phyloP scores from a whole-genome alignment of 2,113 vertebrate species.

The Thalassarche chlororhynchos region DNA sequence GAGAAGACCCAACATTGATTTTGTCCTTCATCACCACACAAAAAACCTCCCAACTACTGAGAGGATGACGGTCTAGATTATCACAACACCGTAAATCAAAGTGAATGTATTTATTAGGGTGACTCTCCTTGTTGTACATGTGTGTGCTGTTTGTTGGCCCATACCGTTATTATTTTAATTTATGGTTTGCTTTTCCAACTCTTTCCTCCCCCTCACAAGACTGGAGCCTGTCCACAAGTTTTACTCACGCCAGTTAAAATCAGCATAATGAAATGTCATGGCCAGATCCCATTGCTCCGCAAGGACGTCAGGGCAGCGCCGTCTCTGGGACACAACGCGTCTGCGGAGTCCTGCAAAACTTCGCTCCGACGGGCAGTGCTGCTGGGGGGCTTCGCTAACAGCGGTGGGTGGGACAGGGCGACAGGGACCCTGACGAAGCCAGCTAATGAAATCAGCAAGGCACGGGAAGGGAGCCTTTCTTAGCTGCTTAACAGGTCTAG shows the following conservation, averaged over 20 bases:
- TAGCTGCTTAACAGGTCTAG: not conserved
- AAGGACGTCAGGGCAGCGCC: not conserved
- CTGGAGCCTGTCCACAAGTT: constrained; percentile 55
- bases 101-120: constrained; percentile 49
- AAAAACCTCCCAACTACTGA: not conserved
- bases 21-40: constrained; percentile 51
- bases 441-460: fast-evolving
- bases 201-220: not conserved
- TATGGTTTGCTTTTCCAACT: constrained; percentile 21
- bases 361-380: fast-evolving
- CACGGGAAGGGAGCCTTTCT: not conserved
- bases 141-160: constrained; percentile 45
- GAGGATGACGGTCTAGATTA: constrained; percentile 25
- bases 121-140: constrained; percentile 9
- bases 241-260: constrained; percentile 60
- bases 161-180: constrained; percentile 67
- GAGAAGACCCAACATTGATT: constrained; percentile 53
- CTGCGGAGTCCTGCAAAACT: fast-evolving
- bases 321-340: not conserved
- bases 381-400: too few species aligned
- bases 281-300: not conserved
- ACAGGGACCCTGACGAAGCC: fast-evolving
- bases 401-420: fast-evolving
- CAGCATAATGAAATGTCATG: constrained; percentile 70
- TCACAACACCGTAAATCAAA: constrained; percentile 45